phyloP scores from a whole-genome alignment of 2,113 vertebrate species.

The Upupa epops region DNA sequence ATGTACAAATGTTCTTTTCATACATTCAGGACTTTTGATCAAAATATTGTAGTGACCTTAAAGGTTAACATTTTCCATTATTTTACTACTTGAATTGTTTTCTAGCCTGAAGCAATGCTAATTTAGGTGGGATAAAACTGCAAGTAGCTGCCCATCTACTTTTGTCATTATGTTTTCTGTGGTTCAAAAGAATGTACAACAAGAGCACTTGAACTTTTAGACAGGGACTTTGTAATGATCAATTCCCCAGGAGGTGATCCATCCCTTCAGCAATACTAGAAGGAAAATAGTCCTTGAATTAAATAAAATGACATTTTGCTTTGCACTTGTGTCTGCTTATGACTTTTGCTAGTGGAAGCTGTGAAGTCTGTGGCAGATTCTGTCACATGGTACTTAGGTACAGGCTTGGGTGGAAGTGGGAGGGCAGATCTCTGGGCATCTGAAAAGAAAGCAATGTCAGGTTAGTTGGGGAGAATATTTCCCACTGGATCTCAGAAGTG shows the following conservation, averaged over 20 bases:
- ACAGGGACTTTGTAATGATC: conserved; percentile 70
- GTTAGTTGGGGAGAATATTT: not conserved
- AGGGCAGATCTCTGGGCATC: not conserved
- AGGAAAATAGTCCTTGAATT: conserved; percentile 67
- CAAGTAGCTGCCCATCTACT: conserved; percentile 59
- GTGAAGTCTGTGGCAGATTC: not conserved
- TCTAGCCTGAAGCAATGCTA: conserved; percentile 57
- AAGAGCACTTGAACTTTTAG: conserved; percentile 70
- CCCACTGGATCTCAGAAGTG: not conserved
- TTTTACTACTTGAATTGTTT: conserved; percentile 74
- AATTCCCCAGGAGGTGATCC: conserved; percentile 66
- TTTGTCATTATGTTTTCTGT: conserved; percentile 60
- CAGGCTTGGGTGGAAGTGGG: not conserved
- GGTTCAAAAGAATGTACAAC: conserved; percentile 75
- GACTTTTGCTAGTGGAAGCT: not conserved
- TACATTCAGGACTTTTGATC: conserved; percentile 67
- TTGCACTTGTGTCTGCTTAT: conserved; percentile 46
- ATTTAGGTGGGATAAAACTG: conserved; percentile 64
- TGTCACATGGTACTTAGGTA: not conserved
- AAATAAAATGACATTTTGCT: conserved; percentile 76
- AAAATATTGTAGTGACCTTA: conserved; percentile 68
- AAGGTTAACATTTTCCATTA: conserved; percentile 69
- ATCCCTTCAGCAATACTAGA: conserved; percentile 73
- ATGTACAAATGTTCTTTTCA: conserved; percentile 58
- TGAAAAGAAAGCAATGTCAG: not conserved